A percentile compares a stretch with the other conserved stretches of the same genome.
Evolutionary conservation across 2,113 vertebrate genomes (phyloP).

Genomic region (Electrona antarctica): DNA sequence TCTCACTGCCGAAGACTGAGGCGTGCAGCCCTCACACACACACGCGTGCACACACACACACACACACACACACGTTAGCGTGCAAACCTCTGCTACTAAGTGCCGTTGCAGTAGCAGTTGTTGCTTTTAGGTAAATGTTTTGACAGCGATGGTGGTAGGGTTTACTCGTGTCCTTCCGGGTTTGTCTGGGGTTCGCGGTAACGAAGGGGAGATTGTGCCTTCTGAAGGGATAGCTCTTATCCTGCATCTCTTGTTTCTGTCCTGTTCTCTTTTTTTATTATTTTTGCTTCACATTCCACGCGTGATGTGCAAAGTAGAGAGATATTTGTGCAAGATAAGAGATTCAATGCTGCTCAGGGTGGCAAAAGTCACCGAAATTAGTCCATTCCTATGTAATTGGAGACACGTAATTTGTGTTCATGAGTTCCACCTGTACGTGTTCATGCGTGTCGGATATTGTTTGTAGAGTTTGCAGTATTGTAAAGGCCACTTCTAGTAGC

Average conservation of each 20-base stretch:
- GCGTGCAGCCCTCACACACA: neutral
- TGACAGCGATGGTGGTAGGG: neutral
- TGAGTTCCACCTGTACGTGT: neutral
- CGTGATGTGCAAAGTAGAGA: slow-evolving; percentile 1
- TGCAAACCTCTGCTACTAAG: slow-evolving; percentile 32
- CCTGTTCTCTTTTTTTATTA: slow-evolving; percentile 3
- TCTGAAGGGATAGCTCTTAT: slow-evolving; percentile 39
- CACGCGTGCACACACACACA: neutral
- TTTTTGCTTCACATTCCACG: slow-evolving; percentile 27
- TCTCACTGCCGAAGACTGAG: slow-evolving; percentile 68
- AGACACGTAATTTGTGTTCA: neutral
- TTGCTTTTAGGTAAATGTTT: neutral
- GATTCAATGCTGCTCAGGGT: slow-evolving; percentile 24
- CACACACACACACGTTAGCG: slow-evolving; percentile 37
- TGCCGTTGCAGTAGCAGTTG: slow-evolving; percentile 27
- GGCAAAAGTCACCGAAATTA: slow-evolving; percentile 21
- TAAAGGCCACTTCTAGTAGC: slow-evolving; percentile 18
- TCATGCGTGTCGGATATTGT: neutral
- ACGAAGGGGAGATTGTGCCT: slow-evolving; percentile 55
- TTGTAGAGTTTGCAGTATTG: neutral
- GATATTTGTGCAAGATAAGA: slow-evolving; percentile 5
- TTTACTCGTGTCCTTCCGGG: slow-evolving; percentile 34
- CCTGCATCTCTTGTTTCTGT: slow-evolving; percentile 27
- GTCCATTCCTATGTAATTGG: neutral
- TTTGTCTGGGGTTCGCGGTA: slow-evolving; percentile 21